Evolutionary conservation across 1,140 invertebrate genomes (phyloP).

Genomic region (Sycobia sp.): DNA sequence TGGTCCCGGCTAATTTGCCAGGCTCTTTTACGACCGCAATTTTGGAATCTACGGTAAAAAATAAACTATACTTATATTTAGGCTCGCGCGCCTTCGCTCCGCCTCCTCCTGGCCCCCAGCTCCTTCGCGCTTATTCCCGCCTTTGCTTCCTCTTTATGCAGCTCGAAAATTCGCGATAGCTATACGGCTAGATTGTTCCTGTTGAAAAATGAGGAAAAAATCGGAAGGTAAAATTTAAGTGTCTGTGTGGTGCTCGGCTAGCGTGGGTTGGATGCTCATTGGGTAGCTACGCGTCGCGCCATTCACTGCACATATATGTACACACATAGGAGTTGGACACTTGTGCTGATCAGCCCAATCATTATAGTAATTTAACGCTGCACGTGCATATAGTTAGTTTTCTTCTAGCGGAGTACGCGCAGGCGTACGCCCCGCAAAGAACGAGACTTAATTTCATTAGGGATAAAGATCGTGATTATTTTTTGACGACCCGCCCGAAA

Average conservation of each 20-base stretch:
- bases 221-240: no score
- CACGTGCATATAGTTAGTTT: not conserved
- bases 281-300: no score
- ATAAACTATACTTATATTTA: slow-evolving; percentile 50
- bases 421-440: slow-evolving; percentile 20
- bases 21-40: slow-evolving; percentile 54
- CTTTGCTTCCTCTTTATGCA: no score
- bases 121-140: no score
- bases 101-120: not conserved
- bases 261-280: no score
- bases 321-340: no score
- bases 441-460: slow-evolving; percentile 57
- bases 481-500: slow-evolving; percentile 43
- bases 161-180: slow-evolving; percentile 10
- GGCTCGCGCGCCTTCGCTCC: slow-evolving; percentile 20
- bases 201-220: slow-evolving; percentile 32
- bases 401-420: not conserved
- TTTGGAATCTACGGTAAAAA: slow-evolving; percentile 49
- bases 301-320: no score
- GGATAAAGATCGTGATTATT: slow-evolving; percentile 59
- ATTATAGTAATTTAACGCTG: slow-evolving; percentile 56
- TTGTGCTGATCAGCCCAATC: slow-evolving; percentile 36
- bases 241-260: no score
- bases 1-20: slow-evolving; percentile 49
- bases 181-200: not conserved